Evolutionary conservation across 2,113 vertebrate species (phyloP).

Genomic region (Grammomys surdaster): DNA sequence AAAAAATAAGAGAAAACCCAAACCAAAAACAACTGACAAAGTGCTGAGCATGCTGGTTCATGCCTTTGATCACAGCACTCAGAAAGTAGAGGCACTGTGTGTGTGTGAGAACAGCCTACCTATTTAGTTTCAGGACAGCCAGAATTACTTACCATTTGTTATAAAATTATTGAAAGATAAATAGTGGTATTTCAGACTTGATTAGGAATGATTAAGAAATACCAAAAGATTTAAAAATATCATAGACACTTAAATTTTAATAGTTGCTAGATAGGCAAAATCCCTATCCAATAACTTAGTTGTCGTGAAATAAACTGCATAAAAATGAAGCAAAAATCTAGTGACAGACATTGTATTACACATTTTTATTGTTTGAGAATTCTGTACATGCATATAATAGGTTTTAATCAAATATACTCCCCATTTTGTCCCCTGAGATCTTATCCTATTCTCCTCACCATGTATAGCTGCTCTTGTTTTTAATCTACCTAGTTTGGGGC

Average conservation of each 20-base stretch:
- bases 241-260: not conserved
- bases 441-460: not conserved
- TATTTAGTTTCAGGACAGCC: not conserved
- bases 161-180: constrained; percentile 5
- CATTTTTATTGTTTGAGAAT: not conserved
- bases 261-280: not conserved
- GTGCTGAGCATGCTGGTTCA: not conserved
- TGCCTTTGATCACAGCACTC: not conserved
- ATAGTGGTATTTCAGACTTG: not conserved
- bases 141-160: not conserved
- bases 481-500: not conserved
- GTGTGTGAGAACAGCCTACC: not conserved
- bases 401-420: not conserved
- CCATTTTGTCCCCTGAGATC: not conserved
- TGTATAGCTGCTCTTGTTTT: not conserved
- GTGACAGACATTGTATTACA: not conserved
- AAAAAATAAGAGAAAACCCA: not conserved
- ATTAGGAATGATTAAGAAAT: not conserved
- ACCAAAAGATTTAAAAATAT: not conserved
- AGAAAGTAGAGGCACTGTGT: not conserved
- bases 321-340: not conserved
- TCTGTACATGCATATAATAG: not conserved
- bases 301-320: not conserved
- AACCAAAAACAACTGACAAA: not conserved
- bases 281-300: not conserved